Evolutionary conservation across 2,113 vertebrate species (phyloP).

Genomic region (Bubo scandiacus): DNA sequence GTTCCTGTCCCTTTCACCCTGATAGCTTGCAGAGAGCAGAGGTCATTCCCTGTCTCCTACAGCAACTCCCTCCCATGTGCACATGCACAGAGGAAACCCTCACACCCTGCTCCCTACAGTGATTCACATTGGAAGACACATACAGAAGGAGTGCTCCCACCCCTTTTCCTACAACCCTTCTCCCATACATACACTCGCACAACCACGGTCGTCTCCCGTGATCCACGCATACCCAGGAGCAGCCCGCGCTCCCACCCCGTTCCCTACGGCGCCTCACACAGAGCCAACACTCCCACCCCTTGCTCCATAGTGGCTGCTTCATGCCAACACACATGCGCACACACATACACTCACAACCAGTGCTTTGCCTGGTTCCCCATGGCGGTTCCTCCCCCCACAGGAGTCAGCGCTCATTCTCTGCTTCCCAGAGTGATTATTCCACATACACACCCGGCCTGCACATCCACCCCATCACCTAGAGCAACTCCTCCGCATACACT

Average conservation of each 20-base stretch:
- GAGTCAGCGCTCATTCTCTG: not conserved
- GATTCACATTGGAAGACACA: not conserved
- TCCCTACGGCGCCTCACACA: not conserved
- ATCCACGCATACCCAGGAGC: rapidly evolving
- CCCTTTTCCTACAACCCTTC: not conserved
- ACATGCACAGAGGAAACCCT: not conserved
- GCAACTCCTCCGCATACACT: not conserved
- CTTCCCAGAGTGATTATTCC: not conserved
- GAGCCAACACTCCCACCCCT: not conserved
- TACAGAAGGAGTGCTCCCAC: not conserved
- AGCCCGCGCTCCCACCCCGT: rapidly evolving
- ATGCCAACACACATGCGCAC: not conserved
- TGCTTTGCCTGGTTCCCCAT: not conserved
- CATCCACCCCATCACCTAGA: not conserved
- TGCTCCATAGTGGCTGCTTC: not conserved
- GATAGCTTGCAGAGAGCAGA: not conserved
- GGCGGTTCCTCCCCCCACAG: not conserved
- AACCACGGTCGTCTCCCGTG: not conserved
- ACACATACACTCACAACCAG: not conserved
- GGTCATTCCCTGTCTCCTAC: not conserved
- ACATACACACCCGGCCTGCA: not conserved
- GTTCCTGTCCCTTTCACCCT: not conserved
- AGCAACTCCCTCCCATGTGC: not conserved
- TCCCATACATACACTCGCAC: not conserved
- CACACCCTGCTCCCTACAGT: not conserved